Conservation (phyloP, 2,113 vertebrate species). For the Carettochelys insculpta region DNA sequence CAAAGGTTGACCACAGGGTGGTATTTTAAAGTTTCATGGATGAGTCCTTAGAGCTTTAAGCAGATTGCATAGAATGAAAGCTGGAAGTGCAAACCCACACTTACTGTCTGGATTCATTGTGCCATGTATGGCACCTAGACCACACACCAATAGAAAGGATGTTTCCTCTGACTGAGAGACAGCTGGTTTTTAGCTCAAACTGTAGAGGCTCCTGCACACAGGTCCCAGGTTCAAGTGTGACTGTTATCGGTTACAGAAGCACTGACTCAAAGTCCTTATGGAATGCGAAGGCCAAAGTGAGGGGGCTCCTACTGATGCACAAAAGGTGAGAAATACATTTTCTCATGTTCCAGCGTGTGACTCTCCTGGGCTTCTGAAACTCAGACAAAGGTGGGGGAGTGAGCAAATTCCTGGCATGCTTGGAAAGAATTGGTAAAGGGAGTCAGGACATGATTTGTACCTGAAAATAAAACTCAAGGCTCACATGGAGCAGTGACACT, state of each 20-base stretch:
- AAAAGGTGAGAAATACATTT: neutral
- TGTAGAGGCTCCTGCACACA: too few relatives aligned
- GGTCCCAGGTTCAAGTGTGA: too few relatives aligned
- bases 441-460: neutral
- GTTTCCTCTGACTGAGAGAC: too few relatives aligned
- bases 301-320: neutral
- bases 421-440: neutral
- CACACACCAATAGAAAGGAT: too few relatives aligned
- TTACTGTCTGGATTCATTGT: too few relatives aligned
- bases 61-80: neutral
- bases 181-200: too few relatives aligned
- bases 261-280: neutral
- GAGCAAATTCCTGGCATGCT: neutral
- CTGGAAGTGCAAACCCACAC: too few relatives aligned
- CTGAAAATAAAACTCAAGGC: neutral
- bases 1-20: neutral
- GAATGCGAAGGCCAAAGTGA: accelerated
- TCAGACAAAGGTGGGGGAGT: neutral
- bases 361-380: neutral
- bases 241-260: too few relatives aligned
- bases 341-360: neutral
- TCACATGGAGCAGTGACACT: accelerated
- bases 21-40: neutral
- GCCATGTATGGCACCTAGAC: too few relatives aligned
- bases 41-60: neutral